Base-by-base conservation (phyloP, 2,113 vertebrate genomes). In the Microtus montanus region DNA sequence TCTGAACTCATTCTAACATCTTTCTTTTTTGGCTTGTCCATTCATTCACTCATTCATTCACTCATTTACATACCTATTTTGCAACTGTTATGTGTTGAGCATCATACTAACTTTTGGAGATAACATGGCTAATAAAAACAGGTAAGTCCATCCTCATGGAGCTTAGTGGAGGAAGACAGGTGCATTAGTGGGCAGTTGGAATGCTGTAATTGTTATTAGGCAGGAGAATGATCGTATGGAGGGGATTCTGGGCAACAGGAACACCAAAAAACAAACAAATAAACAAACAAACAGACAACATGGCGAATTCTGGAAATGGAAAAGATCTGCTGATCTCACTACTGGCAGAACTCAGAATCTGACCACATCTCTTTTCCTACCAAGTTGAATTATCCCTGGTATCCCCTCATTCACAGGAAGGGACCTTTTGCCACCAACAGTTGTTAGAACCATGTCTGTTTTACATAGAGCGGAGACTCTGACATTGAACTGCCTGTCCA, bases 21-120 rank as follows among this genome's bases (percentile, higher is more conserved):
- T 89, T 19, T 86, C 49, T 89, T 89, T 49, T 86, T 93, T 84
- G 61, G 24, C 68, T 91, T 49, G 35, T 19, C 71, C 63, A 86
- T 77, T 80, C 44, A 44, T 44, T 44, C 24, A 64, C 30, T 28
- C 66, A 33, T 87, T 95, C n/a, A 58, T 10, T 58, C 19, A 58
- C 41, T 95, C 8, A 49, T 89, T 93, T 35, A 47, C 63, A n/a
- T 71, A 64, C 47, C 89, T 90, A 73, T 17, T 83, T 35, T 73
- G 89, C 71, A 83, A 54, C 7, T 86, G 20, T 9, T 70, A 13
- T 15, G 8, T 83, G 52, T 17, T 30, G 30, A 54, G 7, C 28
- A 64, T 68, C 41, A 4, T 83, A 61, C 70, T 71, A 68, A 82
- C 49, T 35, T 28, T 1, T 87, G 9, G n/a, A 49, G 2, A 82